phyloP scores from a whole-genome alignment of 2,888 invertebrate genomes.

The Diarsia dahlii region DNA sequence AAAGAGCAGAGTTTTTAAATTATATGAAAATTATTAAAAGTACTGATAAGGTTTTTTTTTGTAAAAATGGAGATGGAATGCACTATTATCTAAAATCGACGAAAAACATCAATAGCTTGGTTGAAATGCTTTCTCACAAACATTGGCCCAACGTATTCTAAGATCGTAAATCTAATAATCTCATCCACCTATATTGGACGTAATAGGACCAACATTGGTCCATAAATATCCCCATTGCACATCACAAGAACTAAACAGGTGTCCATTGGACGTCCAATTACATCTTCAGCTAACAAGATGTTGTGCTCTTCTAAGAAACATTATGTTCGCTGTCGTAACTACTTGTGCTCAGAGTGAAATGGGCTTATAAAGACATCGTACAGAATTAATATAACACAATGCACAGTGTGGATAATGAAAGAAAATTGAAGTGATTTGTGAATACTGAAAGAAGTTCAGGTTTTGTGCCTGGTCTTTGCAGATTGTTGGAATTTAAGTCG shows the following conservation, averaged over 20 bases:
- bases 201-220: conserved; percentile 8
- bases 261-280: conserved; percentile 52
- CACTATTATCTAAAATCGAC: not conserved
- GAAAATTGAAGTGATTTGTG: conserved; percentile 13
- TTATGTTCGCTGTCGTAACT: conserved; percentile 47
- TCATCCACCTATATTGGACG: not conserved
- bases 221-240: conserved; percentile 15
- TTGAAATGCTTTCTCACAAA: not conserved
- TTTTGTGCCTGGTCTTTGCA: not conserved
- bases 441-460: not conserved
- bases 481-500: not conserved
- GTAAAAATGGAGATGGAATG: not conserved
- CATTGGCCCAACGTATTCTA: not conserved
- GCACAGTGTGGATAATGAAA: conserved; percentile 3
- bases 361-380: not conserved
- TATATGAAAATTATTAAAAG: not conserved
- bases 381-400: not conserved
- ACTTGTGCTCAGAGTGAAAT: conserved; percentile 34
- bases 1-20: not conserved
- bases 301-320: conserved; percentile 52
- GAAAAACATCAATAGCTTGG: not conserved
- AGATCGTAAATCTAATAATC: not conserved
- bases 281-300: conserved; percentile 36
- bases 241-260: conserved; percentile 56
- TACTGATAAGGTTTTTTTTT: not conserved